Percentiles rank a stretch among this genome's conserved stretches.
Evolutionary conservation across 2,113 vertebrate species (phyloP).

Genomic region (Hippocampus zosterae): DNA sequence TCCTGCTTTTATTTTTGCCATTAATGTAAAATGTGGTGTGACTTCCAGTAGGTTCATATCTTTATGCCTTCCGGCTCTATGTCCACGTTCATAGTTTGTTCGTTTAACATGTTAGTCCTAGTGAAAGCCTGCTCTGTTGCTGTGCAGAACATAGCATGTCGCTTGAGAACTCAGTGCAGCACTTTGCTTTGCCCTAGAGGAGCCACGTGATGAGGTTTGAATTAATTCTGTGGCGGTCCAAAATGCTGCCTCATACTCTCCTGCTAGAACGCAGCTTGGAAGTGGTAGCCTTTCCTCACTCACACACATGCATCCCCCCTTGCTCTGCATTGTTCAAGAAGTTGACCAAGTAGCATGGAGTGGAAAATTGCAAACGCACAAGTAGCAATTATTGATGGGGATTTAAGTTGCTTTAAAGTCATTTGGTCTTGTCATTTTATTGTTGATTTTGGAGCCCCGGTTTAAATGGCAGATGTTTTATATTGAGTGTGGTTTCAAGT

Average conservation of each 20-base stretch:
- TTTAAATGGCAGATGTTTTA: conserved; percentile 8
- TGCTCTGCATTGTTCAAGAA: conserved; percentile 45
- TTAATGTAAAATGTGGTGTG: not conserved
- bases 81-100: not conserved
- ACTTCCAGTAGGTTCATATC: not conserved
- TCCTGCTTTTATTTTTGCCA: not conserved
- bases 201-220: conserved; percentile 76
- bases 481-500: conserved; percentile 30
- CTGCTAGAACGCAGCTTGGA: conserved; percentile 58
- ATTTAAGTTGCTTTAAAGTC: conserved; percentile 5
- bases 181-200: conserved; percentile 53
- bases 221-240: conserved; percentile 72
- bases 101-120: conserved; percentile 13
- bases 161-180: conserved; percentile 52
- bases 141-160: conserved; percentile 56
- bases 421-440: not conserved
- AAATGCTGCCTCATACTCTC: conserved; percentile 60
- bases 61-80: not conserved
- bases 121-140: conserved; percentile 55
- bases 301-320: conserved; percentile 39
- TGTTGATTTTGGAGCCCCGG: conserved; percentile 13
- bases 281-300: conserved; percentile 53
- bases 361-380: conserved; percentile 18
- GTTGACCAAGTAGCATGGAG: conserved; percentile 38
- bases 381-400: conserved; percentile 3